phyloP scores from a whole-genome alignment of 2,113 vertebrate genomes.

The Hystrix cristata region DNA sequence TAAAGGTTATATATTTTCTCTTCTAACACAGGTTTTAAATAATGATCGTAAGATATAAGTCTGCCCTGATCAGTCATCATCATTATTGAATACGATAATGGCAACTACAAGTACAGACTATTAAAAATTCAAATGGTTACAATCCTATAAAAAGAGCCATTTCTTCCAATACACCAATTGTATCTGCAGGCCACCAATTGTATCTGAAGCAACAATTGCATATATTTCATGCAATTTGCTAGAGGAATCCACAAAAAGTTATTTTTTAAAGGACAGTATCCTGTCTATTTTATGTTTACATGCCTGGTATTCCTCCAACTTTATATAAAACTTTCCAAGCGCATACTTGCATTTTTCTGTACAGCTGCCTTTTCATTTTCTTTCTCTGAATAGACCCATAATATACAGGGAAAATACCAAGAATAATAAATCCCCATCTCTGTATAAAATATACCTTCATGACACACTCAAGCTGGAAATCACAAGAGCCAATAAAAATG shows the following conservation, averaged over 20 bases:
- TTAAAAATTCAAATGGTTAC: conserved; percentile 29
- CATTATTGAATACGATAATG: conserved; percentile 44
- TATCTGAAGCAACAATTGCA: neutral
- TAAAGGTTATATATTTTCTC: conserved; percentile 49
- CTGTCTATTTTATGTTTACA: conserved; percentile 16
- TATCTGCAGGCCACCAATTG: neutral
- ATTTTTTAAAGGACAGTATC: conserved; percentile 64
- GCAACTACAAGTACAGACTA: neutral
- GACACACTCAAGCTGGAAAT: conserved; percentile 83
- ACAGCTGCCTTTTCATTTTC: conserved; percentile 76
- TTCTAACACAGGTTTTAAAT: conserved; percentile 55
- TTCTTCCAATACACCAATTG: neutral
- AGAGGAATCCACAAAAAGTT: conserved; percentile 47
- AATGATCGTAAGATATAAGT: conserved; percentile 44
- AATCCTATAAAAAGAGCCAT: conserved; percentile 28
- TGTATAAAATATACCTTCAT: conserved; percentile 80
- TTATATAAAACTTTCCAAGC: conserved; percentile 63
- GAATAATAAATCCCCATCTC: conserved; percentile 80
- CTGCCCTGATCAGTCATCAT: neutral
- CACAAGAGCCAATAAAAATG: conserved; percentile 75
- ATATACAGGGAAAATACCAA: conserved; percentile 78
- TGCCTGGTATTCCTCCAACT: conserved; percentile 64
- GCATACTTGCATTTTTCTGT: conserved; percentile 46
- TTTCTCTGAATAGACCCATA: conserved; percentile 69
- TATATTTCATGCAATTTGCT: conserved; percentile 3